These are phyloP conservation scores for Sesia bembeciformis DNA, from an alignment of 2,888 invertebrate species.

Conservation along the genomic window DNA sequence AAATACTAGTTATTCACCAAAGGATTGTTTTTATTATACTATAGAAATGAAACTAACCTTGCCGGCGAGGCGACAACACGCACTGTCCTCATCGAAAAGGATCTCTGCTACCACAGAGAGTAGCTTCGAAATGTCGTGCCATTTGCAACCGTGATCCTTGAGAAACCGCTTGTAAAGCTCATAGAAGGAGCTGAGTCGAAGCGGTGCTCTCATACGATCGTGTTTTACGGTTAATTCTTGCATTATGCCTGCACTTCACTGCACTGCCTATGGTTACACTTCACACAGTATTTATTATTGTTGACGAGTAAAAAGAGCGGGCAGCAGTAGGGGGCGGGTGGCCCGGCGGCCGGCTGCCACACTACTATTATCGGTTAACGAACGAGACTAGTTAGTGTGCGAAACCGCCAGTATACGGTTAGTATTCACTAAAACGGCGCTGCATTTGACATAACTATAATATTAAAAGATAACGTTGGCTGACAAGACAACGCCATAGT, in stretches of 20 bases:
- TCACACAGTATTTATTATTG: background rate
- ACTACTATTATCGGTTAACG: constrained; percentile 24
- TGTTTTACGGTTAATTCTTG: constrained; percentile 48
- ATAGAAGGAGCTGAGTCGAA: constrained; percentile 53
- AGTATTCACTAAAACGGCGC: background rate
- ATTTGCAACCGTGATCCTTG: constrained; percentile 65
- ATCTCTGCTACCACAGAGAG: constrained; percentile 58
- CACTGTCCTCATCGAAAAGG: constrained; percentile 63
- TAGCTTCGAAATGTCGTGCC: constrained; percentile 65
- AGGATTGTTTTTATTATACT: no score
- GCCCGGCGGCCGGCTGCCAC: constrained; percentile 46
- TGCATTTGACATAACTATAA: background rate
- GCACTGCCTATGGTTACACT: constrained; percentile 8
- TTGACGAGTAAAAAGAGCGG: background rate
- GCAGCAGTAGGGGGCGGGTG: constrained; percentile 40
- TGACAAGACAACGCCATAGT: constrained; percentile 4
- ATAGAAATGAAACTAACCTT: constrained; percentile 51
- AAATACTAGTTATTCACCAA: no score
- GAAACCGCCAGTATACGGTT: constrained; percentile 13
- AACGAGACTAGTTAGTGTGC: constrained; percentile 16
- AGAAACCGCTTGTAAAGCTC: constrained; percentile 63
- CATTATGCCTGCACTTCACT: constrained; percentile 40
- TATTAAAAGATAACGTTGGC: background rate
- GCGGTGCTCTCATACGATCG: constrained; percentile 37
- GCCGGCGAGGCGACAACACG: constrained; percentile 50